Conservation (phyloP, 2,797 vertebrate species). For the Dermochelys coriacea region DNA sequence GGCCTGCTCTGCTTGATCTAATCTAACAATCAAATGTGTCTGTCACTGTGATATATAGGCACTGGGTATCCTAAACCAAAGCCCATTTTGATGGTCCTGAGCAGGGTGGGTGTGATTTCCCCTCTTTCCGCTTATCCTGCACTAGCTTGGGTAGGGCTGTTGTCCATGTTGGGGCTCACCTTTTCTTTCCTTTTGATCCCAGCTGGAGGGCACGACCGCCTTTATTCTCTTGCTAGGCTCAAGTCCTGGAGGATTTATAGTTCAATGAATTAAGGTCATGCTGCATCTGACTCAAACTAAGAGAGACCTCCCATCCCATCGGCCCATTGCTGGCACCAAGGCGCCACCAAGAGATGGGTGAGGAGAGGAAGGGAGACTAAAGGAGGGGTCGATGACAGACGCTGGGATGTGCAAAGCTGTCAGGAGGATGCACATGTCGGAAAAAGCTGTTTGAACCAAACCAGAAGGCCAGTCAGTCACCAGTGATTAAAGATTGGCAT, state of each 20-base stretch:
- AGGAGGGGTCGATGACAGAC: neutral
- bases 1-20: conserved; percentile 67
- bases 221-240: conserved; percentile 58
- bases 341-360: conserved; percentile 43
- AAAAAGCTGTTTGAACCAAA: conserved; percentile 11
- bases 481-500: neutral
- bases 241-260: conserved; percentile 60
- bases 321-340: conserved; percentile 6
- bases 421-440: conserved; percentile 22
- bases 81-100: conserved; percentile 48
- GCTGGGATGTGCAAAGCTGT: conserved; percentile 12
- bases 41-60: conserved; percentile 31
- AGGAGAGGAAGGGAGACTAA: conserved; percentile 30
- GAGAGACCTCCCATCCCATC: conserved; percentile 37
- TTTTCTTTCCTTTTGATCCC: conserved; percentile 58
- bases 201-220: conserved; percentile 45
- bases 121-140: conserved; percentile 68
- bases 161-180: conserved; percentile 57
- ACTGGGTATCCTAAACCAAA: conserved; percentile 50
- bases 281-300: conserved; percentile 48
- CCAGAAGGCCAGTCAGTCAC: neutral
- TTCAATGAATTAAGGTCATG: conserved; percentile 44
- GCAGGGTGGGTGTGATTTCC: conserved; percentile 57
- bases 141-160: conserved; percentile 21
- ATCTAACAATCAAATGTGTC: conserved; percentile 54